phyloP scores from a whole-genome alignment of 2,888 invertebrate species.

The Cordilura impudica region DNA sequence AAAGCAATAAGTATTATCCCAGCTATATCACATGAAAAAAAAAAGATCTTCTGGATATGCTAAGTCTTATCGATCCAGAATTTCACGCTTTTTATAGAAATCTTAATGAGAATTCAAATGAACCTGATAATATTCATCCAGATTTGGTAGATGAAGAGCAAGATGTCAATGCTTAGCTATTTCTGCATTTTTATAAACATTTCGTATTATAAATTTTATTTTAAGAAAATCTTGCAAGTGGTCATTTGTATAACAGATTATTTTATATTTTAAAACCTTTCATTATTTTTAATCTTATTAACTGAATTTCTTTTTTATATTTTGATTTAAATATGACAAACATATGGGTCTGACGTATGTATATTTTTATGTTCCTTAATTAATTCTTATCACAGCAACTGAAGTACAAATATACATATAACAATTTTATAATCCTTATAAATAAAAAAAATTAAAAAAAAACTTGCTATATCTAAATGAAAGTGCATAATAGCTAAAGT shows the following conservation, averaged over 20 bases:
- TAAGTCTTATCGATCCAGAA: too few species aligned
- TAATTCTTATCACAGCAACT: too few species aligned
- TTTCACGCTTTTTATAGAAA: constrained; percentile 50
- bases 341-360: too few species aligned
- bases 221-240: constrained; percentile 31
- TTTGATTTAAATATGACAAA: too few species aligned
- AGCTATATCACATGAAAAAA: constrained; percentile 41
- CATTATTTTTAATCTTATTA: constrained; percentile 25
- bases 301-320: constrained; percentile 20
- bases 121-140: constrained; percentile 48
- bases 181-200: constrained; percentile 34
- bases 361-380: too few species aligned
- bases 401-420: too few species aligned
- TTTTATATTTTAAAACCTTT: too few species aligned
- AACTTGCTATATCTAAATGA: too few species aligned
- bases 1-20: constrained; percentile 24
- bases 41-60: constrained; percentile 47
- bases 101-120: constrained; percentile 40
- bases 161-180: constrained; percentile 36
- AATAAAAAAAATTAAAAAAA: too few species aligned
- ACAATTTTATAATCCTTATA: too few species aligned
- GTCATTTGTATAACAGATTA: too few species aligned
- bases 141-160: constrained; percentile 37
- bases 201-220: constrained; percentile 27
- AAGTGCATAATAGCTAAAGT: not conserved